Evolutionary conservation across 1,140 invertebrate species (phyloP).

Genomic region (Planococcus citri): DNA sequence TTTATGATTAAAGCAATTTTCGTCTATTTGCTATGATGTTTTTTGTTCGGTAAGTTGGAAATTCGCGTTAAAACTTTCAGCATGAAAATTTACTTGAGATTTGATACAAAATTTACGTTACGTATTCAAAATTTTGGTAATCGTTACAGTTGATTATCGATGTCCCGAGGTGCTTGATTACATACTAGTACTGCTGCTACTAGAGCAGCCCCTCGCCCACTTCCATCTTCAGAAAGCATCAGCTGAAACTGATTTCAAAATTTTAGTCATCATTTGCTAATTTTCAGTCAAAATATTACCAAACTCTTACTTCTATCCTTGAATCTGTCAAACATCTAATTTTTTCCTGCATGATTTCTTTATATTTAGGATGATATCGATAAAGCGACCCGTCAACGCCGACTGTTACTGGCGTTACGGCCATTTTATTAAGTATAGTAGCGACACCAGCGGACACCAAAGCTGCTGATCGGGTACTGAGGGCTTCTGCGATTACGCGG

Average conservation of each 20-base stretch:
- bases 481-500: conserved; percentile 77
- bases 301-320: conserved; percentile 13
- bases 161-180: too few species aligned
- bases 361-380: conserved; percentile 78
- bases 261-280: background rate
- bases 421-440: conserved; percentile 14
- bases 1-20: background rate
- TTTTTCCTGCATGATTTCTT: conserved; percentile 45
- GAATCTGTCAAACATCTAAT: background rate
- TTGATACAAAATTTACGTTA: too few species aligned
- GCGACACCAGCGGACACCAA: conserved; percentile 77
- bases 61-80: too few species aligned
- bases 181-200: conserved; percentile 78
- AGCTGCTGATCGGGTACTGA: conserved; percentile 81
- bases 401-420: background rate
- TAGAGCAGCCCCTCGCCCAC: conserved; percentile 91
- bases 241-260: conserved; percentile 66
- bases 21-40: too few species aligned
- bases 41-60: too few species aligned
- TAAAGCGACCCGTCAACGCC: conserved; percentile 83
- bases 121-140: too few species aligned
- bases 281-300: background rate
- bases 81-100: too few species aligned
- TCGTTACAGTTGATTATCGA: too few species aligned
- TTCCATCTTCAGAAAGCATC: conserved; percentile 96